Evolutionary conservation across 30 jellyfish, hydroid and myxozoan genomes (phyloP).

Genomic region (Hydractinia echinata): DNA sequence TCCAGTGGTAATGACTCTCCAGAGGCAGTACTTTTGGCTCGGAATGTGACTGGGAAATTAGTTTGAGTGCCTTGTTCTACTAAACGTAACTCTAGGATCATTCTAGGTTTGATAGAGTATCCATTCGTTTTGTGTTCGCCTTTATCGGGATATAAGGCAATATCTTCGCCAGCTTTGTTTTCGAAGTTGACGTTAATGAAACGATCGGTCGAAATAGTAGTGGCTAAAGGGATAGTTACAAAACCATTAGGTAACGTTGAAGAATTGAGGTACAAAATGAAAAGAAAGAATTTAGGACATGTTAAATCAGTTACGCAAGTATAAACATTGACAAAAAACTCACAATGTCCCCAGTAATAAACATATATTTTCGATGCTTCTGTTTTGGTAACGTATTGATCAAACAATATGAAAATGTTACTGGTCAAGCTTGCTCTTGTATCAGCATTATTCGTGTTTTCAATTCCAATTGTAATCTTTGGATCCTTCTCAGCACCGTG

Average conservation of each 20-base stretch:
- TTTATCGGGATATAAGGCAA: slow-evolving; percentile 80
- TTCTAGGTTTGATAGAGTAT: slow-evolving; percentile 82
- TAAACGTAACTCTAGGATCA: slow-evolving; percentile 79
- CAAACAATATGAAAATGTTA: slow-evolving; percentile 64
- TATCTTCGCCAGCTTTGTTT: slow-evolving; percentile 95
- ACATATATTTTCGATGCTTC: slow-evolving; percentile 84
- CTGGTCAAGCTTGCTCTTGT: slow-evolving; percentile 27
- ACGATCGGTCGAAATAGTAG: slow-evolving; percentile 88
- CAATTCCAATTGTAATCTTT: slow-evolving; percentile 65
- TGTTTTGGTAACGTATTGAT: slow-evolving; percentile 44
- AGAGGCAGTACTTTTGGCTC: slow-evolving; percentile 59
- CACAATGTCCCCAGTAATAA: slow-evolving; percentile 92
- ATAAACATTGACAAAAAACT: slow-evolving; percentile 23
- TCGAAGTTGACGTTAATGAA: slow-evolving; percentile 89
- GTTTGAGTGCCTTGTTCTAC: slow-evolving; percentile 98
- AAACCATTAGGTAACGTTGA: neutral
- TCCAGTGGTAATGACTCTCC: slow-evolving; percentile 64
- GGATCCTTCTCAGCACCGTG: slow-evolving; percentile 70
- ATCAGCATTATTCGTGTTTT: slow-evolving; percentile 30
- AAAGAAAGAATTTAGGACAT: neutral
- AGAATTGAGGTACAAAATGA: neutral
- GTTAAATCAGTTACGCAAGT: neutral
- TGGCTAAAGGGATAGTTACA: slow-evolving; percentile 36
- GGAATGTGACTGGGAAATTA: slow-evolving; percentile 87
- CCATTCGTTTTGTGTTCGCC: slow-evolving; percentile 92